Evolutionary conservation across 2,888 invertebrate genomes (phyloP).

Genomic region (Drosophila bunnanda): DNA sequence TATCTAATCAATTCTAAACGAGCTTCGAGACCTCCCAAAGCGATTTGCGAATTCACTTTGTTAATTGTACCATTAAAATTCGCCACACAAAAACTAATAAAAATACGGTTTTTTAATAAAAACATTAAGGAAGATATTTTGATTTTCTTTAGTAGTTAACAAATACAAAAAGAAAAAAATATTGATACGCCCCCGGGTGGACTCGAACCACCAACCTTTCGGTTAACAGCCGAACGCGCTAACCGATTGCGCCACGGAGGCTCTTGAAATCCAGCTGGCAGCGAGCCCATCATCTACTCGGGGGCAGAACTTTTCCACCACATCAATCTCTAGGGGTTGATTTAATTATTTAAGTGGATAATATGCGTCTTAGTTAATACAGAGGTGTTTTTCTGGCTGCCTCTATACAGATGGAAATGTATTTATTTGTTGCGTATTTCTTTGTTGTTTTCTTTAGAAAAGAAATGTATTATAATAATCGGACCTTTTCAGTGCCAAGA

Average conservation of each 20-base stretch:
- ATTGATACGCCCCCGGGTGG: slow-evolving; percentile 54
- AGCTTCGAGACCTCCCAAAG: slow-evolving; percentile 24
- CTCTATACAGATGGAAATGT: background rate
- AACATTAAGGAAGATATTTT: slow-evolving; percentile 10
- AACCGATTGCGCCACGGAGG: slow-evolving; percentile 53
- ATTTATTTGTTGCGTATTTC: background rate
- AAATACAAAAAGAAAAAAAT: background rate
- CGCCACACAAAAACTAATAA: slow-evolving; percentile 11
- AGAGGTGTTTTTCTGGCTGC: background rate
- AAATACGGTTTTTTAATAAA: slow-evolving; percentile 8
- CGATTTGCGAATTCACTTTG: slow-evolving; percentile 14
- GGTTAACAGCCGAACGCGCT: slow-evolving; percentile 53
- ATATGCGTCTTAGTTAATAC: slow-evolving; percentile 8
- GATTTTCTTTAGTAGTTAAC: background rate
- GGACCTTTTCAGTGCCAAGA: slow-evolving; percentile 5
- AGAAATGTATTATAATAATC: background rate
- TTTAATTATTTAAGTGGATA: slow-evolving; percentile 12
- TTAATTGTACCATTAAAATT: slow-evolving; percentile 28
- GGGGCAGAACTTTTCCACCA: too few species aligned
- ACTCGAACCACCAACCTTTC: slow-evolving; percentile 43
- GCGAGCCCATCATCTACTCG: background rate
- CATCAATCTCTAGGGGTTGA: slow-evolving; percentile 23
- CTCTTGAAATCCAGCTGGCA: slow-evolving; percentile 10
- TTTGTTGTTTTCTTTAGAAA: background rate
- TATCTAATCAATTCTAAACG: slow-evolving; percentile 22